phyloP scores from a whole-genome alignment of 2,888 invertebrate genomes.

The Bombyx huttoni region DNA sequence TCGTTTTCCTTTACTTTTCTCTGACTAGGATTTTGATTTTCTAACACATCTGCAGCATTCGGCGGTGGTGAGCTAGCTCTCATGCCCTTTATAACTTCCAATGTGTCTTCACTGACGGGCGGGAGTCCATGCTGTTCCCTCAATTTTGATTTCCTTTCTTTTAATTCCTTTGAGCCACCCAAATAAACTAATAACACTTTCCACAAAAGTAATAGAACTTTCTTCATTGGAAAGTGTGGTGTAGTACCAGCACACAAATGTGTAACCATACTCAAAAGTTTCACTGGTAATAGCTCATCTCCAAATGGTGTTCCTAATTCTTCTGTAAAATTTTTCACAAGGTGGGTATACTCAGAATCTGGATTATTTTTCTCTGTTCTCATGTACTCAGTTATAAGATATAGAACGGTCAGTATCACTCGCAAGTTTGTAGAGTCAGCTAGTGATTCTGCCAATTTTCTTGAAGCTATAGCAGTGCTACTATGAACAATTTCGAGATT shows the following conservation, averaged over 20 bases:
- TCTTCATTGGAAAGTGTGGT: conserved; percentile 99
- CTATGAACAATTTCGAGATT: conserved; percentile 94
- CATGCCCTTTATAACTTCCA: conserved; percentile 95
- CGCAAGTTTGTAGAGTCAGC: conserved; percentile 93
- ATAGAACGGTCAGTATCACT: conserved; percentile 92
- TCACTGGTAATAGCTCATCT: conserved; percentile 89
- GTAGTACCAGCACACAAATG: conserved; percentile 95
- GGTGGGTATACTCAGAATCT: conserved; percentile 60
- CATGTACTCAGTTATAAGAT: conserved; percentile 96
- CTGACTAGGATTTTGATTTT: conserved; percentile 85
- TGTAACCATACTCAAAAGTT: conserved; percentile 95
- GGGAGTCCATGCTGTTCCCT: conserved; percentile 80
- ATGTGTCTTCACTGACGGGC: conserved; percentile 90
- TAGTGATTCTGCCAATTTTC: conserved; percentile 60
- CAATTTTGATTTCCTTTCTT: conserved; percentile 80
- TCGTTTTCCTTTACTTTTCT: conserved; percentile 69
- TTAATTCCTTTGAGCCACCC: conserved; percentile 90
- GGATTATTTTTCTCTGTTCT: conserved; percentile 76
- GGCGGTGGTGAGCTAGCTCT: conserved; percentile 95
- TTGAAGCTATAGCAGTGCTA: conserved; percentile 53
- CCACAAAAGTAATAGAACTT: conserved; percentile 95
- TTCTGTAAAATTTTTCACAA: conserved; percentile 73
- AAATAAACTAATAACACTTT: conserved; percentile 93
- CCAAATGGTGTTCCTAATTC: conserved; percentile 74
- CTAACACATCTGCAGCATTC: conserved; percentile 90